Evolutionary conservation across 2,113 vertebrate species (phyloP).

Genomic region (Elephas maximus): DNA sequence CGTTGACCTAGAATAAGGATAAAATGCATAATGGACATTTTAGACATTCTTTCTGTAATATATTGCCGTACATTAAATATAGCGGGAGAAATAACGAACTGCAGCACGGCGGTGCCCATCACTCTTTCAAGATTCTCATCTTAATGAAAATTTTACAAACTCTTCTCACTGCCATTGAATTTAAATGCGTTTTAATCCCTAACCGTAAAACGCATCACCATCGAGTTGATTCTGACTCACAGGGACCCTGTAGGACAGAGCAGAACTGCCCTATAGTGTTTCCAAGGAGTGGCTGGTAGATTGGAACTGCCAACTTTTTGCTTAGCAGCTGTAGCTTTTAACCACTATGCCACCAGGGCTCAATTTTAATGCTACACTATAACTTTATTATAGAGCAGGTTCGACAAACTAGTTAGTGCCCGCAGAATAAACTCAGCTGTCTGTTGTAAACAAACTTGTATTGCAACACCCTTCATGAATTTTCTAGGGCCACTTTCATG

Average conservation of each 20-base stretch:
- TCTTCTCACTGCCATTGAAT: background rate
- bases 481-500: background rate
- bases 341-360: too few relatives aligned
- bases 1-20: background rate
- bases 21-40: background rate
- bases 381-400: background rate
- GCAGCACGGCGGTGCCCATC: background rate
- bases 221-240: too few relatives aligned
- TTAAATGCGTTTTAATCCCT: background rate
- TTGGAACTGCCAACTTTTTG: too few relatives aligned
- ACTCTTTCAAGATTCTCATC: background rate
- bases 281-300: too few relatives aligned
- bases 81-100: slow-evolving; percentile 24
- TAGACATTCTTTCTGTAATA: background rate
- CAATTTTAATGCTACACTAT: background rate
- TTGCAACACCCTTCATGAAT: background rate
- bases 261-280: too few relatives aligned
- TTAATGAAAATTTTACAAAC: background rate
- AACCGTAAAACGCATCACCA: background rate
- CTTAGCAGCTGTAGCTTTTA: too few relatives aligned
- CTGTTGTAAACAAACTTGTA: background rate
- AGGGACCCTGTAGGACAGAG: too few relatives aligned
- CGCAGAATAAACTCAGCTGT: background rate
- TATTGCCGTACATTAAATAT: slow-evolving; percentile 12
- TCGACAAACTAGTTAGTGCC: background rate